phyloP scores from a whole-genome alignment of 2,797 vertebrate species.

The Gymnopithys bicolor region DNA sequence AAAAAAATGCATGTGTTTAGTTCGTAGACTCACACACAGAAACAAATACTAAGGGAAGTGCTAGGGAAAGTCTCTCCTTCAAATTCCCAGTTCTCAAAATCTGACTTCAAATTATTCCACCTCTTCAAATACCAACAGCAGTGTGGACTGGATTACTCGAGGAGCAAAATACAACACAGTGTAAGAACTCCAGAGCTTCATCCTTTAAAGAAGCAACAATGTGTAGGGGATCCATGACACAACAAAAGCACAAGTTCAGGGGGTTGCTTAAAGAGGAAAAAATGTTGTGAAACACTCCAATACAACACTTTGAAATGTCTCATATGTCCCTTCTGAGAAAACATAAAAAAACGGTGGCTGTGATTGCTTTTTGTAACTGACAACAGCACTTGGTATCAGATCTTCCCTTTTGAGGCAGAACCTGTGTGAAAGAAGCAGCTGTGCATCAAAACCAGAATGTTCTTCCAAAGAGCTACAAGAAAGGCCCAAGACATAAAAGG shows the following conservation, averaged over 20 bases:
- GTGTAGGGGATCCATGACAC: neutral
- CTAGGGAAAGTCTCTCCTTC: neutral
- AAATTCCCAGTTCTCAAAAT: neutral
- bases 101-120: neutral
- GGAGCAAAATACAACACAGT: neutral
- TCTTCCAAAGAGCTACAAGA: slow-evolving; percentile 46
- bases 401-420: slow-evolving; percentile 27
- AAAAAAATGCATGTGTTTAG: neutral
- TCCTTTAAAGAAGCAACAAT: neutral
- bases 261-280: neutral
- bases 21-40: neutral
- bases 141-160: neutral
- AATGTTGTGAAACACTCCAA: neutral
- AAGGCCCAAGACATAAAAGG: slow-evolving; percentile 56
- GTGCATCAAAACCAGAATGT: slow-evolving; percentile 43
- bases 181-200: neutral
- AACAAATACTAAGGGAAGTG: neutral
- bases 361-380: slow-evolving; percentile 1
- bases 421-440: slow-evolving; percentile 52
- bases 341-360: neutral
- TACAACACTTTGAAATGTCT: slow-evolving; percentile 29
- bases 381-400: slow-evolving; percentile 2
- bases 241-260: neutral
- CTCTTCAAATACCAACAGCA: neutral
- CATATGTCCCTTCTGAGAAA: neutral